Evolutionary conservation across 1,140 invertebrate genomes (phyloP).

Genomic region (Cecropterus lyciades): DNA sequence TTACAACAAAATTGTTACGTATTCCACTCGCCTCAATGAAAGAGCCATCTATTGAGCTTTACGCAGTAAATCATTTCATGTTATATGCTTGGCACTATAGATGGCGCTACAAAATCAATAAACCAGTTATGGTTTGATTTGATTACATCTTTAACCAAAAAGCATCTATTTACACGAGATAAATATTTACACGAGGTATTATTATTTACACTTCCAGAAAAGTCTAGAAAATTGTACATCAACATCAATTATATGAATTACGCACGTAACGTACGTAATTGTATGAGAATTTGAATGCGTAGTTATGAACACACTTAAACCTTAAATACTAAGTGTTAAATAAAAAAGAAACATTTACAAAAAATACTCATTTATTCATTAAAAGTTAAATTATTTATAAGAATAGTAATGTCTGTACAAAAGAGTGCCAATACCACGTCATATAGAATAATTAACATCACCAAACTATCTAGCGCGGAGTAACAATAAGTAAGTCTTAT

Average conservation of each 20-base stretch:
- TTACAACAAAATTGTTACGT: conserved; percentile 15
- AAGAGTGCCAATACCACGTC: background rate
- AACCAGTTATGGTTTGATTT: background rate
- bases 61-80: background rate
- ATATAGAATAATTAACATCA: background rate
- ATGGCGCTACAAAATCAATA: conserved; percentile 3
- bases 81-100: background rate
- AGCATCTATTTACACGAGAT: too few relatives aligned
- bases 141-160: too few relatives aligned
- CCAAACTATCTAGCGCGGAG: conserved; percentile 7
- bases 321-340: too few relatives aligned
- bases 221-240: too few relatives aligned
- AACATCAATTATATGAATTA: too few relatives aligned
- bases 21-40: background rate
- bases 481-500: background rate
- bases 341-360: background rate
- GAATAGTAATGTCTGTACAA: conserved; percentile 6
- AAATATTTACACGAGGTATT: too few relatives aligned
- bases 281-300: too few relatives aligned
- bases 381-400: background rate
- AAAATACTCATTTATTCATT: conserved; percentile 15
- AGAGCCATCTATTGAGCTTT: conserved; percentile 2
- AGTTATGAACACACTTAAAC: too few relatives aligned
- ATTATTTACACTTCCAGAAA: too few relatives aligned
- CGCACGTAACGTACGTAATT: too few relatives aligned